A percentile compares a stretch with the other conserved stretches of the same genome.
These are phyloP conservation scores for Ctenoplectra terminalis DNA, from an alignment of 1,140 invertebrate species.

Conservation along the genomic window DNA sequence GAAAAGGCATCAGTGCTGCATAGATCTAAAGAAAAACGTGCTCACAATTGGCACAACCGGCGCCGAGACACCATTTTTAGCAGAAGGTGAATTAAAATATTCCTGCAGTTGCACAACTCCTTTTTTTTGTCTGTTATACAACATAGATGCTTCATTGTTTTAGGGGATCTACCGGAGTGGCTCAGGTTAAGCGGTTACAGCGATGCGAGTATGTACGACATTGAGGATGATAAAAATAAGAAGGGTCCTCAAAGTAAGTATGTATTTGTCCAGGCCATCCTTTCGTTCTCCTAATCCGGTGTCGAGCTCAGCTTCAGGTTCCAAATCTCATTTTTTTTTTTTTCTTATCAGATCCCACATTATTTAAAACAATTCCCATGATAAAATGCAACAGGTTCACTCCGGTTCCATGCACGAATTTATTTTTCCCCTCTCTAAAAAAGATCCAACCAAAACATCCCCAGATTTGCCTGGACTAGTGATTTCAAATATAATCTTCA, in stretches of 20 bases:
- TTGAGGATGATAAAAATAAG: slow-evolving; percentile 81
- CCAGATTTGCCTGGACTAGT: background rate
- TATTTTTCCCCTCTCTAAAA: background rate
- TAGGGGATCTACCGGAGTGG: slow-evolving; percentile 82
- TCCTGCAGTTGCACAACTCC: background rate
- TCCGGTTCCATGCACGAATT: background rate
- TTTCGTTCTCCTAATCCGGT: slow-evolving; percentile 20
- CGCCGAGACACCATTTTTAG: slow-evolving; percentile 94
- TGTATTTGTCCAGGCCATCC: slow-evolving; percentile 63
- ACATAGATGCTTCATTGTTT: background rate
- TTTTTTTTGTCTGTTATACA: background rate
- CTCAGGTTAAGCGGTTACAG: slow-evolving; percentile 83
- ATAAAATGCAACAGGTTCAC: background rate
- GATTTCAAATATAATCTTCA: background rate
- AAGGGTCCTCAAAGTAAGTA: slow-evolving; percentile 82
- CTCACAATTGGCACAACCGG: slow-evolving; percentile 97
- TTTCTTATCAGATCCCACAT: too few species aligned
- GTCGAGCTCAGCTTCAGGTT: too few species aligned
- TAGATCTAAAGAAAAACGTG: slow-evolving; percentile 95
- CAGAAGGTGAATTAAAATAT: slow-evolving; percentile 85
- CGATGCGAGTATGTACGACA: slow-evolving; percentile 77
- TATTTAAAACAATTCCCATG: too few species aligned
- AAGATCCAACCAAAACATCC: background rate
- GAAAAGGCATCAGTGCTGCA: slow-evolving; percentile 97
- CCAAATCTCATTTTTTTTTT: too few species aligned